Evolutionary conservation across 2,113 vertebrate species (phyloP), one percentile per base, ranked within the genome.

Genomic region (Aspidoscelis tigris): DNA sequence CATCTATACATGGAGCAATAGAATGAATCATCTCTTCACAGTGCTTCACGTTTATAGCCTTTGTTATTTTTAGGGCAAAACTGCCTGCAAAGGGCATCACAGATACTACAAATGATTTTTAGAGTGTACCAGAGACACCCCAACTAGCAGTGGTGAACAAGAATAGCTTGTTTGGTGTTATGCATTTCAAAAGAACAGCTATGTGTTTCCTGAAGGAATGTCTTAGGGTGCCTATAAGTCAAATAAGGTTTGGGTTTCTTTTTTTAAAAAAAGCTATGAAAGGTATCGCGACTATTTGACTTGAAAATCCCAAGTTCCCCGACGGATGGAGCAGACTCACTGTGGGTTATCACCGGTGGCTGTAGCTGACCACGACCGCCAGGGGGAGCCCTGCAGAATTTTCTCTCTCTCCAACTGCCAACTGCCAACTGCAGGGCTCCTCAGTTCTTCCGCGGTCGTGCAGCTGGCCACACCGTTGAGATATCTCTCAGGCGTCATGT

Each of bases 21-120:
- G 44, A 80, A 79, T 12, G 10, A 14, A 61, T 24, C 21, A 84
- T 78, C 26, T 18, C 33, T 41, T 26, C 9, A 9, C 9, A 9
- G 1, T 0, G 14, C 7, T 65, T 70, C 0, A 0, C 0, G 0
- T 82, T 69, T 0, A 0, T 72, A 77, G 24, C 1, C 33, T 83
- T 70, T 83, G 22, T 41, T 26, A 10, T 14, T 20, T 16, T 33
- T 47, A 82, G 21, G 55, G 14, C 24, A 82, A 41, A 61, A 26
- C 5, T 73, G 72, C 58, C 65, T 24, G 33, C 71, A 65, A 22
- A 74, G 55, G 16, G 21, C 55, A 82, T 71, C 44, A 61, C 44
- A 82, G 26, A 9, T 65, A 11, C 41, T 33, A 9, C 55, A 22
- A 83, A 65, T 61, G 50, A 61, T 41, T 76, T 65, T 72, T 76